A percentile compares a stretch with the other conserved stretches of the same genome.
phyloP scores from a whole-genome alignment of 2,113 vertebrate genomes.

The Ifrita kowaldi region DNA sequence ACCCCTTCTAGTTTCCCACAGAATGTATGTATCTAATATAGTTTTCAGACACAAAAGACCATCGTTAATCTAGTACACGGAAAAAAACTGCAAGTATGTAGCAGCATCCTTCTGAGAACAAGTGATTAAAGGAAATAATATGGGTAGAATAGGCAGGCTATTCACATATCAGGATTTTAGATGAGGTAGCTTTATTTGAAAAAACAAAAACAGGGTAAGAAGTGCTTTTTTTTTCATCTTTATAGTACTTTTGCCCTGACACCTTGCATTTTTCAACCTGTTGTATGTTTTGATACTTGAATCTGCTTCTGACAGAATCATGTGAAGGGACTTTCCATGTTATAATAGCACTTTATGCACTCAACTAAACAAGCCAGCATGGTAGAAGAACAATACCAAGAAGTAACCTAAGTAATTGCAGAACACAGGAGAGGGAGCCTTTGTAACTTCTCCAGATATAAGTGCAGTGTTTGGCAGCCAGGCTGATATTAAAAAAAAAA shows the following conservation, averaged over 20 bases:
- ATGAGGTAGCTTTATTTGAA: background rate
- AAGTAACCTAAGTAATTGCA: background rate
- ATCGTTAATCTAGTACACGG: background rate
- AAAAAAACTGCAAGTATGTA: background rate
- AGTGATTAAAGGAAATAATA: background rate
- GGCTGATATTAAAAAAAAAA: too few species aligned
- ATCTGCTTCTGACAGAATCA: background rate
- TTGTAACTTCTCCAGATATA: background rate
- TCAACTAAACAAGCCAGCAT: background rate
- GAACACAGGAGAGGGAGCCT: background rate
- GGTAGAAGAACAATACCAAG: background rate
- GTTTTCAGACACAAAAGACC: background rate
- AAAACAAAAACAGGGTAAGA: background rate
- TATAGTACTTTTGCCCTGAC: background rate
- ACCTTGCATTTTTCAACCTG: background rate
- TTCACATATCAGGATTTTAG: background rate
- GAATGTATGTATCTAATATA: background rate
- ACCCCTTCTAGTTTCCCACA: background rate
- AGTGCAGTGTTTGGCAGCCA: background rate
- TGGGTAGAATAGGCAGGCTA: background rate
- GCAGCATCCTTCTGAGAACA: background rate
- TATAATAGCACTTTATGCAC: background rate
- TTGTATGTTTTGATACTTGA: background rate
- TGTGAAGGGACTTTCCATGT: background rate
- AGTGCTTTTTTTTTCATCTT: background rate